These are phyloP conservation scores for Saguinus midas DNA, from an alignment of 2,113 vertebrate species.

Conservation along the genomic window DNA sequence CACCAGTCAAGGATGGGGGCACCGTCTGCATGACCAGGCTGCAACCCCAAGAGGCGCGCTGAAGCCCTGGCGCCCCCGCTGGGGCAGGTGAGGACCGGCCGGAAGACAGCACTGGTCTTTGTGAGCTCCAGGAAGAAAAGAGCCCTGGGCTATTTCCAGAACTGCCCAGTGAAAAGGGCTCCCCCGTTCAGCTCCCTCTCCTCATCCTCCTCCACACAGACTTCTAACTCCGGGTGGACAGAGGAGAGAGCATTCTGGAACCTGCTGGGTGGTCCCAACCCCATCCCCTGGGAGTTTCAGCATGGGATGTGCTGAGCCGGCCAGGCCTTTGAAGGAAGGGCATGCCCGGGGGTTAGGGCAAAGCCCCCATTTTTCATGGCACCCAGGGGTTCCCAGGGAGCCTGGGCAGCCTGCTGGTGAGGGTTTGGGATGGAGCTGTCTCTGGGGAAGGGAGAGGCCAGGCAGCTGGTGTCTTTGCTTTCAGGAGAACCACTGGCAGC, in stretches of 20 bases:
- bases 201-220: not conserved
- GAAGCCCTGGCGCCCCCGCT: not conserved
- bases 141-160: too few species aligned
- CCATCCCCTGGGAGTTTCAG: not conserved
- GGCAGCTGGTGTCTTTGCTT: not conserved
- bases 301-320: not conserved
- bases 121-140: not conserved
- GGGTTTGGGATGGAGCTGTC: accelerated
- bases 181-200: not conserved
- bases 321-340: not conserved
- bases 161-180: too few species aligned
- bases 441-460: not conserved
- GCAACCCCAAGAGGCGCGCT: too few species aligned
- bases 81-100: not conserved
- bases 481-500: not conserved
- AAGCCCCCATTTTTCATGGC: accelerated
- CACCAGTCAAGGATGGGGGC: too few species aligned
- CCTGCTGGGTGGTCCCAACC: not conserved
- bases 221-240: not conserved
- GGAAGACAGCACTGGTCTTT: accelerated
- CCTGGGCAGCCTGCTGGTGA: not conserved
- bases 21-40: too few species aligned
- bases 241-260: not conserved
- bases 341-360: not conserved
- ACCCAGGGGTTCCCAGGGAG: not conserved